Conservation (phyloP, 2,797 vertebrate genomes). For the Lates japonicus region DNA sequence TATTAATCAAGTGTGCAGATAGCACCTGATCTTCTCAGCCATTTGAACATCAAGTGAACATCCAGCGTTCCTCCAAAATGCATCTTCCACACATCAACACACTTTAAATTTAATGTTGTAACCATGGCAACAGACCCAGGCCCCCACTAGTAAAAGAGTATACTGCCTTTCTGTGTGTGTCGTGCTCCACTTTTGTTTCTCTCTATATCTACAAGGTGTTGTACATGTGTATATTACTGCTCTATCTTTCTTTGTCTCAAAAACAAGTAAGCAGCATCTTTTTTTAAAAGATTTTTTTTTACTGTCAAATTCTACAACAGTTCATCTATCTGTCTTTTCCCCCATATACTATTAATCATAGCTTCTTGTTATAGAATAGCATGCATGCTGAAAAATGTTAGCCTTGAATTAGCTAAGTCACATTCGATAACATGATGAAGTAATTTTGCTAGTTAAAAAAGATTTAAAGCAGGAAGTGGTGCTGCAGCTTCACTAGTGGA, state of each 20-base stretch:
- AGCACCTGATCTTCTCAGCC: conserved; percentile 15
- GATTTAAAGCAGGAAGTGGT: too few relatives aligned
- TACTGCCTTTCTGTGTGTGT: conserved; percentile 10
- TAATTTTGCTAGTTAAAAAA: too few relatives aligned
- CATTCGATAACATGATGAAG: too few relatives aligned
- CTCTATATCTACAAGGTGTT: conserved; percentile 28
- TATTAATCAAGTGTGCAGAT: conserved; percentile 1
- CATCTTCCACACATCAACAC: conserved; percentile 29
- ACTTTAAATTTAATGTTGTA: conserved; percentile 72
- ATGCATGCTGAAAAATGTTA: too few relatives aligned
- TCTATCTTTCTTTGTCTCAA: conserved; percentile 2
- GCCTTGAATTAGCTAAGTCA: too few relatives aligned
- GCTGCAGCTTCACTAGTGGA: too few relatives aligned
- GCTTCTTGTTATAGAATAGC: too few relatives aligned
- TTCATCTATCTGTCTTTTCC: neutral
- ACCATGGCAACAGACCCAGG: conserved; percentile 79
- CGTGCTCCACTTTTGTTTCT: conserved; percentile 37
- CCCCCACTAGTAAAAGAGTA: conserved; percentile 33
- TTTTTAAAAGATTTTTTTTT: neutral
- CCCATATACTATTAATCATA: neutral
- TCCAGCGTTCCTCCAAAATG: conserved; percentile 12
- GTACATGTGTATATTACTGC: conserved; percentile 5
- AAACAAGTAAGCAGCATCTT: neutral
- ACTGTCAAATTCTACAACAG: neutral
- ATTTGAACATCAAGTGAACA: neutral